Conservation (phyloP, 37 sponge, comb jelly and placozoan genomes). For the Dysidea cf. avara region DNA sequence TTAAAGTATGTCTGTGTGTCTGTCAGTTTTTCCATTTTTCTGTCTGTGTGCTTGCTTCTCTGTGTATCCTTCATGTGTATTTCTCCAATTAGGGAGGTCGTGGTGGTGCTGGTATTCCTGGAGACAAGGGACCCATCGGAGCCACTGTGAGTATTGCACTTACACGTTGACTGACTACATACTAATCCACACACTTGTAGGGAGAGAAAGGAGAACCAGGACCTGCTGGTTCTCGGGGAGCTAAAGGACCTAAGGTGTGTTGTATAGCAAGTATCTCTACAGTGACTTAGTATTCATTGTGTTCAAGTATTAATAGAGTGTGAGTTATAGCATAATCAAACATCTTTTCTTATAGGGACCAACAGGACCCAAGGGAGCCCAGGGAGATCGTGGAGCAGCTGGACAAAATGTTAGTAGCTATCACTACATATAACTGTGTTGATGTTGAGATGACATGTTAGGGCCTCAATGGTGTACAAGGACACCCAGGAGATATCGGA, state of each 20-base stretch:
- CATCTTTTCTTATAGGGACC: too few relatives aligned
- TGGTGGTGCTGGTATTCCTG: conserved; percentile 43
- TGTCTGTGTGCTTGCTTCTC: too few relatives aligned
- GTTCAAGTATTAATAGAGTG: too few relatives aligned
- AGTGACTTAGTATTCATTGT: too few relatives aligned
- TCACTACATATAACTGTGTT: too few relatives aligned
- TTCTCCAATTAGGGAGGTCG: conserved; percentile 29
- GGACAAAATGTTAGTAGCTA: conserved; percentile 40
- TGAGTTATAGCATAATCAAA: too few relatives aligned
- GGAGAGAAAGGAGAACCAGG: conserved; percentile 66
- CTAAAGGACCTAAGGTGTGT: conserved; percentile 50
- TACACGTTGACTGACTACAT: background rate
- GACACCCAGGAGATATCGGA: conserved; percentile 67
- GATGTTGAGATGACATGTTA: background rate
- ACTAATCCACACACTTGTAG: conserved; percentile 1
- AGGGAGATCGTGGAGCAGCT: conserved; percentile 41
- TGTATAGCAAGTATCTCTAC: too few relatives aligned
- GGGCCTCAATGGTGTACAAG: conserved; percentile 54
- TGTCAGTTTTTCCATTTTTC: too few relatives aligned
- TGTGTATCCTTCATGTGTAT: conserved; percentile 8
- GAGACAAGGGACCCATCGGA: conserved; percentile 47
- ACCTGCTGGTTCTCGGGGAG: conserved; percentile 34
- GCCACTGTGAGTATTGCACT: conserved; percentile 34
- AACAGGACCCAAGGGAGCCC: conserved; percentile 29
- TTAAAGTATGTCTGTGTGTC: too few relatives aligned